These are phyloP conservation scores for Xiphias gladius DNA, from an alignment of 2,113 vertebrate genomes.

Conservation along the genomic window DNA sequence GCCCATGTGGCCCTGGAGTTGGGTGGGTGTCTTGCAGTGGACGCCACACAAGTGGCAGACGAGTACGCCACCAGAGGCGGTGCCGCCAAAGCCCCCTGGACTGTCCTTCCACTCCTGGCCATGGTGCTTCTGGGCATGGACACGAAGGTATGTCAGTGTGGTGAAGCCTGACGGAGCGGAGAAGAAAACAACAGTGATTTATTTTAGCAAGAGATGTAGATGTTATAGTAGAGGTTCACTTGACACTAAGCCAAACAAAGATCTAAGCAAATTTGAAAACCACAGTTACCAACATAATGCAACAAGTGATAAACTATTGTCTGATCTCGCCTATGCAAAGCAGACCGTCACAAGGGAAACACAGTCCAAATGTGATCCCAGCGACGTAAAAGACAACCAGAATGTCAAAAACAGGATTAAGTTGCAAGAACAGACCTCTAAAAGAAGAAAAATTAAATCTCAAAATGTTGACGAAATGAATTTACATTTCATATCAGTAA, in stretches of 20 bases:
- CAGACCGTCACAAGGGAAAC: background rate
- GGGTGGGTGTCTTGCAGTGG: constrained; percentile 94
- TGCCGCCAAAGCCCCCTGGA: constrained; percentile 84
- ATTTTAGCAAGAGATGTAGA: background rate
- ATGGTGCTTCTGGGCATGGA: constrained; percentile 94
- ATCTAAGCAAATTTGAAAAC: background rate
- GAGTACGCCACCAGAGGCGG: constrained; percentile 87
- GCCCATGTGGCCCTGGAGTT: constrained; percentile 95
- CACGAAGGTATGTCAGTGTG: constrained; percentile 89
- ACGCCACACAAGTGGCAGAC: constrained; percentile 92
- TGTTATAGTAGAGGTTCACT: background rate
- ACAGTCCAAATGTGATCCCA: background rate
- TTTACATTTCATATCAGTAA: no score
- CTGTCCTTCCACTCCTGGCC: constrained; percentile 90
- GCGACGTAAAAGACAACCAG: background rate
- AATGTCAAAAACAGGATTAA: background rate
- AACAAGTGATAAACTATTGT: background rate
- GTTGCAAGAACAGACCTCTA: background rate
- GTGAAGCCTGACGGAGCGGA: constrained; percentile 79
- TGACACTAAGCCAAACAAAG: background rate
- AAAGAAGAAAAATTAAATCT: background rate
- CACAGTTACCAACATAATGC: background rate
- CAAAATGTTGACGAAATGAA: no score
- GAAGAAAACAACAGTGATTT: background rate
- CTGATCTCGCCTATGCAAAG: background rate